Evolutionary conservation across 2,797 vertebrate genomes (phyloP).

Genomic region (Hafferia zeledoni): DNA sequence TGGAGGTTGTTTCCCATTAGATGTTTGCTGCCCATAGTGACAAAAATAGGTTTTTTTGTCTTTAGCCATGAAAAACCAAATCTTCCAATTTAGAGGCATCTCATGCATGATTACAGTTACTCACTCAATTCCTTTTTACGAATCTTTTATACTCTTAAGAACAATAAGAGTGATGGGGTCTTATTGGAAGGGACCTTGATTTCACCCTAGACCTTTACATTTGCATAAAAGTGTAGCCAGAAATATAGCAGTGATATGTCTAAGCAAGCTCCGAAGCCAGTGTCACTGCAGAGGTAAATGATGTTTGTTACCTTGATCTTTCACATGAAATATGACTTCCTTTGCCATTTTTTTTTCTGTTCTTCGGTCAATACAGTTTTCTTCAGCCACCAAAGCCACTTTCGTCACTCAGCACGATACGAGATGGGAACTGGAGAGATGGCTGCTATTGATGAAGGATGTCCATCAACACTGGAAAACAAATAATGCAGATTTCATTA

Average conservation of each 20-base stretch:
- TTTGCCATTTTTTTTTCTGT: neutral
- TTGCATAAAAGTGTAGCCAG: neutral
- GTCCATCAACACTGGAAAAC: slow-evolving; percentile 36
- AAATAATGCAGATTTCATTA: slow-evolving; percentile 68
- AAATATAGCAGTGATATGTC: neutral
- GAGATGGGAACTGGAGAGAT: slow-evolving; percentile 95
- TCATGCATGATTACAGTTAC: neutral
- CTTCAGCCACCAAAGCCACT: slow-evolving; percentile 95
- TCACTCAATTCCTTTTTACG: neutral
- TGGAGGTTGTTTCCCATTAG: neutral
- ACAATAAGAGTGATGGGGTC: neutral
- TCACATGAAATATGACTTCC: neutral
- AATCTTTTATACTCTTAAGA: neutral
- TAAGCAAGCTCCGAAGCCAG: neutral
- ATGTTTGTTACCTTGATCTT: neutral
- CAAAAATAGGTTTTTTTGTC: neutral
- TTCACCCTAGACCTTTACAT: neutral
- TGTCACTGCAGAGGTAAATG: neutral
- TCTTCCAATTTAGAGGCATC: neutral
- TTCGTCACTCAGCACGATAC: slow-evolving; percentile 90
- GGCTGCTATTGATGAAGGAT: slow-evolving; percentile 91
- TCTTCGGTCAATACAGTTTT: slow-evolving; percentile 80
- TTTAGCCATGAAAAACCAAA: neutral
- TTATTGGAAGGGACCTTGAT: neutral
- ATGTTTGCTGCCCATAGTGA: neutral